Percentiles rank a stretch among this genome's conserved stretches.
Evolutionary conservation across 2,113 vertebrate species (phyloP).

Genomic region (Myodes glareolus): DNA sequence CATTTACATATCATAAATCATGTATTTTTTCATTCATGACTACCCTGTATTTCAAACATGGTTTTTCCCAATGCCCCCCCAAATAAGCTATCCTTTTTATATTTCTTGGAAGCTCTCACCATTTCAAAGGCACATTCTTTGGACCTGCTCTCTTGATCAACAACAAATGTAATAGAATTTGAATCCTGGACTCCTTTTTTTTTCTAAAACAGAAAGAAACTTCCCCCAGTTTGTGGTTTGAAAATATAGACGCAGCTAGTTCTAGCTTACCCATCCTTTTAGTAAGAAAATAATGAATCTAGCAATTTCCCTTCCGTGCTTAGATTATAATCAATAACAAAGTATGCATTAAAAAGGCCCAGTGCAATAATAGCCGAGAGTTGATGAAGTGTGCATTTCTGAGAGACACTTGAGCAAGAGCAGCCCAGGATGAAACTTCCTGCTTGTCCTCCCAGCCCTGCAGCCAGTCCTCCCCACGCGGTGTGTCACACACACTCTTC

Average conservation of each 20-base stretch:
- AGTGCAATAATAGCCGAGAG: background rate
- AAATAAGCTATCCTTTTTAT: background rate
- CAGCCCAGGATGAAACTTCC: background rate
- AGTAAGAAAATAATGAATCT: background rate
- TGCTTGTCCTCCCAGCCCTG: background rate
- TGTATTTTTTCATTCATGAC: conserved; percentile 39
- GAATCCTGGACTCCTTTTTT: background rate
- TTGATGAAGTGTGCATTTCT: background rate
- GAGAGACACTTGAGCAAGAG: background rate
- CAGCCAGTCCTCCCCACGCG: no score
- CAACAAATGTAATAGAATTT: conserved; percentile 45
- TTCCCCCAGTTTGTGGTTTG: background rate
- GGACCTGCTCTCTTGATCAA: conserved; percentile 35
- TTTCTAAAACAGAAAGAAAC: conserved; percentile 58
- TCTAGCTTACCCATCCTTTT: conserved; percentile 2
- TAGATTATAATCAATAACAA: conserved; percentile 48
- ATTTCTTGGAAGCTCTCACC: conserved; percentile 50
- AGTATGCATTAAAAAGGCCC: conserved; percentile 13
- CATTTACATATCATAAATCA: background rate
- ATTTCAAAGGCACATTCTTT: conserved; percentile 59
- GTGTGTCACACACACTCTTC: background rate
- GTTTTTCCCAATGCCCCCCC: conserved; percentile 38
- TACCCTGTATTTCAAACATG: background rate
- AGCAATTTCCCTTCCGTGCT: background rate
- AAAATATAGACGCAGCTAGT: background rate